Evolutionary conservation across 2,797 vertebrate species (phyloP), one percentile per base, ranked within the genome.

Genomic region (Enteromius mattozi): DNA sequence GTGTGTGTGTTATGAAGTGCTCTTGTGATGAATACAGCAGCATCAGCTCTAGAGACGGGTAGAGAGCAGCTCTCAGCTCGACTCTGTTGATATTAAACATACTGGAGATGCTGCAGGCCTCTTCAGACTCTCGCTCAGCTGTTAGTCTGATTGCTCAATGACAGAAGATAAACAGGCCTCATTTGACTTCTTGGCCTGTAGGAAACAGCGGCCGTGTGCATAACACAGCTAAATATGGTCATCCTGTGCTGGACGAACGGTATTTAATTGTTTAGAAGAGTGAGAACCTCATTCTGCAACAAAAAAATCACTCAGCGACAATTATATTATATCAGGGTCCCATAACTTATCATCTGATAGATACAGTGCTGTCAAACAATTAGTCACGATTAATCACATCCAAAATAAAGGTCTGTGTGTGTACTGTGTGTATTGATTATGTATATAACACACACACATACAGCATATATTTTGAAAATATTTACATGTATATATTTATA

Each of bases 131-230:
- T 40, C 40, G 51, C 45, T 80, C 35, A 45, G 27, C 24, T 63
- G 24, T 27, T 63, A 16, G 27, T 30, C 59, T 6, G 24, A 63
- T 30, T 63, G 59, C 59, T 30, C 59, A 30, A 7, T 30, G 45
- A 83, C 54, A 80, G 76, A 88, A 85, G 75, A 77, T 71, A 49
- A 66, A 61, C 82, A 83, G 47, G 27, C 56, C 78, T 54, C n/a
- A 66, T 72, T 51, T 59, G 42, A 42, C 51, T 17, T 47, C 47
- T 54, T 51, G 61, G 61, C 61, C 14, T 33, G 27, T 33, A 30
- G 14, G 14, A 65, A 33, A 79, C 40, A 51, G 45, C 9, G 21
- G 7, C 54, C 54, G 8, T 16, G 21, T 27, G 45, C 27, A 79
- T 3, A 49, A 30, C 42, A 3, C 27, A 35, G 78, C 27, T 79